A percentile compares a stretch with the other conserved stretches of the same genome.
These are phyloP conservation scores for Helicorthomorpha holstii DNA, from an alignment of 1,140 invertebrate species.

Conservation along the genomic window DNA sequence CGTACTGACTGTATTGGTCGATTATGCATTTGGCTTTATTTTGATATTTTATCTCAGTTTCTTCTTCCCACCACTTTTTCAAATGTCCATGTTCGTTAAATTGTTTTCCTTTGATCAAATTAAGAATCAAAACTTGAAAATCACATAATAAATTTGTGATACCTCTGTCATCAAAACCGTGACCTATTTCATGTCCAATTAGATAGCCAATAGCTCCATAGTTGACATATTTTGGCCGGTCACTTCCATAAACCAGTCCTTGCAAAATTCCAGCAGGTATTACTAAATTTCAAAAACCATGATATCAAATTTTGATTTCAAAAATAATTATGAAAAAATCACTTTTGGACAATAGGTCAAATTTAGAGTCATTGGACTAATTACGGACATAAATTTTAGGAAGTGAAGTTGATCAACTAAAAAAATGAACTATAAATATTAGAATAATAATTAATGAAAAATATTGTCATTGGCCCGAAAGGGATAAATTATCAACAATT, in stretches of 20 bases:
- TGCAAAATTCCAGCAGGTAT: slow-evolving; percentile 37
- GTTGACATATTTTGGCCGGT: slow-evolving; percentile 28
- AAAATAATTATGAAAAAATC: slow-evolving; percentile 9
- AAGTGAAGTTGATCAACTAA: too few relatives aligned
- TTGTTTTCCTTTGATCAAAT: slow-evolving; percentile 46
- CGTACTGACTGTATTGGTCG: slow-evolving; percentile 16
- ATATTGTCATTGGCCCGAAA: too few relatives aligned
- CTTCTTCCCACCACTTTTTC: slow-evolving; percentile 95
- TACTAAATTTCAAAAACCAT: slow-evolving; percentile 23
- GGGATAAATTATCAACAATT: too few relatives aligned
- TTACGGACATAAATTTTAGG: too few relatives aligned
- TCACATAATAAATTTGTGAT: background rate
- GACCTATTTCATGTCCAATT: slow-evolving; percentile 29
- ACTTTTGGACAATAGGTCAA: too few relatives aligned
- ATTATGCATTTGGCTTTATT: slow-evolving; percentile 23
- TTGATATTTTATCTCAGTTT: slow-evolving; percentile 59
- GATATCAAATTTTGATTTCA: too few relatives aligned
- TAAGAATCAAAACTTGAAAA: background rate
- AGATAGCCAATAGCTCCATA: slow-evolving; percentile 28
- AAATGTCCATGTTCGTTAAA: slow-evolving; percentile 97
- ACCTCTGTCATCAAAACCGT: slow-evolving; percentile 24
- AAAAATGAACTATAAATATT: too few relatives aligned
- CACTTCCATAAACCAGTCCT: slow-evolving; percentile 30
- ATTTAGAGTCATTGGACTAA: too few relatives aligned
- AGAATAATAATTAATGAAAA: too few relatives aligned